Evolutionary conservation across 2,888 invertebrate species (phyloP).

Genomic region (Clostera curtula): DNA sequence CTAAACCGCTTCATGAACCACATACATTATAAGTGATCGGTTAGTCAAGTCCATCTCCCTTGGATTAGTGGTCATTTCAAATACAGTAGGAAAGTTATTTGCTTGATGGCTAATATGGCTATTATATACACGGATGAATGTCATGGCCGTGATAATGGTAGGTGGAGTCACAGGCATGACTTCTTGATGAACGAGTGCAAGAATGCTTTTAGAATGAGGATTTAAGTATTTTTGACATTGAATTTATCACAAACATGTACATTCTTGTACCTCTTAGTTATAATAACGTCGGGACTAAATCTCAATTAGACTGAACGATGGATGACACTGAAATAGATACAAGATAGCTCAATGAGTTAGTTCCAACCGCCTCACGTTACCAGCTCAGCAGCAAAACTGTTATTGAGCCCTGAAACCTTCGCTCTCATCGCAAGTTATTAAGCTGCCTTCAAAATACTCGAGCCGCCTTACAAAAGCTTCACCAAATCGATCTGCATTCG

Average conservation of each 20-base stretch:
- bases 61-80: conserved; percentile 60
- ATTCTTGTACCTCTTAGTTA: too few relatives aligned
- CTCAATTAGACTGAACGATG: too few relatives aligned
- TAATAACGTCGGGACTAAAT: too few relatives aligned
- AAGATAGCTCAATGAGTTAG: conserved; percentile 1
- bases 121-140: conserved; percentile 31
- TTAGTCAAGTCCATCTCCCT: conserved; percentile 61
- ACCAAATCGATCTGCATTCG: conserved; percentile 40
- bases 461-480: conserved; percentile 39
- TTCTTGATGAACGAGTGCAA: conserved; percentile 8
- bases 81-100: conserved; percentile 64
- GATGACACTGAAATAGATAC: too few relatives aligned
- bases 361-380: conserved; percentile 8
- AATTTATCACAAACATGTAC: too few relatives aligned
- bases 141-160: conserved; percentile 33
- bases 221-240: too few relatives aligned
- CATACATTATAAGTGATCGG: conserved; percentile 43
- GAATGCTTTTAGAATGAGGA: too few relatives aligned
- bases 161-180: conserved; percentile 53
- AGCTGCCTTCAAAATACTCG: conserved; percentile 30
- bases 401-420: conserved; percentile 27
- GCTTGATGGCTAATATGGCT: conserved; percentile 56
- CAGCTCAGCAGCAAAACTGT: conserved; percentile 19
- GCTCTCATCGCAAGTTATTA: conserved; percentile 34
- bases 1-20: conserved; percentile 20